phyloP scores from a whole-genome alignment of 2,888 invertebrate species.

The Argyresthia albistria region DNA sequence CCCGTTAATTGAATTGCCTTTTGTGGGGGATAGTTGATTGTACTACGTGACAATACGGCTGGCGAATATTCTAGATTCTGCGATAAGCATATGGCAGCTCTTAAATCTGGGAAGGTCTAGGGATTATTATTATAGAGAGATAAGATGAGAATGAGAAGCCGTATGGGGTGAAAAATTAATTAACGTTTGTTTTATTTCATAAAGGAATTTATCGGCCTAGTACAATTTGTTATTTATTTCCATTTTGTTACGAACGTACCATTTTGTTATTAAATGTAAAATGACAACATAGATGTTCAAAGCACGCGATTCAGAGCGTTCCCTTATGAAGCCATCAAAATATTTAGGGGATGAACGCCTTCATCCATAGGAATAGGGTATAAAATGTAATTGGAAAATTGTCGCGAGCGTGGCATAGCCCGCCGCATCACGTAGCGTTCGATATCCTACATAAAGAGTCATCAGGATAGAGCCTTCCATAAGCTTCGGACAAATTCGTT shows the following conservation, averaged over 20 bases:
- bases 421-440: constrained; percentile 18
- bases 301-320: constrained; percentile 8
- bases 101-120: too few species aligned
- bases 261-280: too few species aligned
- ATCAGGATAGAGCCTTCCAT: constrained; percentile 38
- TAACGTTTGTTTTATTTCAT: neutral
- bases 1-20: constrained; percentile 48
- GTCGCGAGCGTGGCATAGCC: constrained; percentile 19
- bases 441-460: constrained; percentile 47
- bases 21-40: constrained; percentile 8
- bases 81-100: neutral
- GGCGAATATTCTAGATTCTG: neutral
- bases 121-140: too few species aligned
- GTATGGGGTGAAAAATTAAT: neutral
- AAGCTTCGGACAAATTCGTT: constrained; percentile 60
- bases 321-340: constrained; percentile 12
- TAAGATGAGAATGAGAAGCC: neutral
- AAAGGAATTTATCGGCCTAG: neutral
- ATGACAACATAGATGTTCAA: constrained; percentile 10
- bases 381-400: neutral
- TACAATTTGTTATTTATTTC: too few species aligned
- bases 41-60: constrained; percentile 2
- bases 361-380: constrained; percentile 4
- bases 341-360: constrained; percentile 22
- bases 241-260: too few species aligned